These are phyloP conservation scores for Gandaritis pyraliata DNA, from an alignment of 2,888 invertebrate species.

Conservation along the genomic window DNA sequence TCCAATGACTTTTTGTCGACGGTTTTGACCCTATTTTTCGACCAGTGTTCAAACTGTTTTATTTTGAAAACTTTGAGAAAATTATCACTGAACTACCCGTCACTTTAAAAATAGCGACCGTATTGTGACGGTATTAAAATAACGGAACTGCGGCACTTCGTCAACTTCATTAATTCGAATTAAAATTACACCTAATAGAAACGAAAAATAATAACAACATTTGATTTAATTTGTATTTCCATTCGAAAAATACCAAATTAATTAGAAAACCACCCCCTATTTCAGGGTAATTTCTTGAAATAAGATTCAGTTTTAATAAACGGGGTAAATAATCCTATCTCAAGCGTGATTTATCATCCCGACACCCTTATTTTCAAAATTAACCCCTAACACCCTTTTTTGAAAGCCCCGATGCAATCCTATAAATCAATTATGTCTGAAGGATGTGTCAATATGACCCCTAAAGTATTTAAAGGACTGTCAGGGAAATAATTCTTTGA, in stretches of 20 bases:
- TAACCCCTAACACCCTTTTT: conserved; percentile 44
- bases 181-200: no score
- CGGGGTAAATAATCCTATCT: conserved; percentile 23
- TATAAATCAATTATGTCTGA: conserved; percentile 69
- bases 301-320: conserved; percentile 28
- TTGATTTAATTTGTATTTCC: no score
- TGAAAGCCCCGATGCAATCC: conserved; percentile 42
- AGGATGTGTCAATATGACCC: conserved; percentile 59
- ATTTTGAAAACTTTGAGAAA: no score
- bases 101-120: no score
- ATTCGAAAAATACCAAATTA: neutral
- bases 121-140: no score
- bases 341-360: conserved; percentile 31
- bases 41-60: no score
- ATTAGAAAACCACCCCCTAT: conserved; percentile 28
- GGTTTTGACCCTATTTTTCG: no score
- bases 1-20: no score
- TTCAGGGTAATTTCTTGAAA: conserved; percentile 23
- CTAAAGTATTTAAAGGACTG: conserved; percentile 47
- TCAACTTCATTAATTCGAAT: no score
- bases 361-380: conserved; percentile 38
- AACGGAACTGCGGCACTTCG: no score
- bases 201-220: no score
- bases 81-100: no score
- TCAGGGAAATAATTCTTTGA: conserved; percentile 19